These are phyloP conservation scores for Ia io DNA, from an alignment of 2,113 vertebrate genomes.

Conservation along the genomic window DNA sequence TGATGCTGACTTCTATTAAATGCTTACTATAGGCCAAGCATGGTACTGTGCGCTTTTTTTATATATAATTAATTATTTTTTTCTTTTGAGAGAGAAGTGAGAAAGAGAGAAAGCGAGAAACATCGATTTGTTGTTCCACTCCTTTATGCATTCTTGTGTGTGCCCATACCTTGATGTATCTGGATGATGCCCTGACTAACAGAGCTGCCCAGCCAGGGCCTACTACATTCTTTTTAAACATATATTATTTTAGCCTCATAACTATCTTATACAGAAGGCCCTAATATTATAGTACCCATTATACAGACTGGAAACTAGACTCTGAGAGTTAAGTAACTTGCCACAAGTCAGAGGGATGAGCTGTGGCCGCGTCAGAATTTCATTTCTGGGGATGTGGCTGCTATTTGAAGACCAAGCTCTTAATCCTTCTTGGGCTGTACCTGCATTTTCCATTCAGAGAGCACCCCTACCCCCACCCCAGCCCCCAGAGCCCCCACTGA, in stretches of 20 bases:
- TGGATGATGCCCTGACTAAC: too few species aligned
- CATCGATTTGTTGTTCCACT: too few species aligned
- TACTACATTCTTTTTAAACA: neutral
- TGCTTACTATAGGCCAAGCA: neutral
- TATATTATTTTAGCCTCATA: constrained; percentile 38
- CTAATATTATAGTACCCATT: constrained; percentile 2
- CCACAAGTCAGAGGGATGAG: neutral
- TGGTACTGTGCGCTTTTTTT: neutral
- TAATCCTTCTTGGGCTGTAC: neutral
- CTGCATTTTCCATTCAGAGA: neutral
- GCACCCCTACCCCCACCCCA: neutral
- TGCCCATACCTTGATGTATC: too few species aligned
- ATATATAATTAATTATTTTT: too few species aligned
- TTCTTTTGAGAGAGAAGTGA: too few species aligned
- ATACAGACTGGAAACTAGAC: constrained; percentile 24
- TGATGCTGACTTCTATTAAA: neutral
- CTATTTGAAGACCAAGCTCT: neutral
- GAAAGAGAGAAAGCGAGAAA: too few species aligned
- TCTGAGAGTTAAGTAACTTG: neutral
- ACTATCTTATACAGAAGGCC: neutral
- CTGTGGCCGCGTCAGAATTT: neutral
- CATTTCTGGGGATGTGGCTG: neutral
- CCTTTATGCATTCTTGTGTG: too few species aligned
- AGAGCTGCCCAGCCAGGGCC: too few species aligned
- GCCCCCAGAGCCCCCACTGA: neutral